Evolutionary conservation across 2,113 vertebrate genomes (phyloP), one percentile per base, ranked within the genome.

Genomic region (Amphiprion ocellaris): DNA sequence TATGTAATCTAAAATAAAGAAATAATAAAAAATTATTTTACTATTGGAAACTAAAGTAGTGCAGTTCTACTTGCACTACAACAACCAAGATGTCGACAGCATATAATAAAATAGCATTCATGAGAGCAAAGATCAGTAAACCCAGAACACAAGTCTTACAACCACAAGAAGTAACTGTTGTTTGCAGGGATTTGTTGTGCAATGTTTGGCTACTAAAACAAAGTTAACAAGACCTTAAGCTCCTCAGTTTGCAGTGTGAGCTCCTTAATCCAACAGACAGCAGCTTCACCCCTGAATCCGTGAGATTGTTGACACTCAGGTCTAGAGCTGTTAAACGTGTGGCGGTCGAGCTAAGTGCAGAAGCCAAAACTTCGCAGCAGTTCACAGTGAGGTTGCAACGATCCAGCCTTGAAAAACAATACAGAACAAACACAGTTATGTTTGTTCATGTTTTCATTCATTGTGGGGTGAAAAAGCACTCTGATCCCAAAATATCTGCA

Each of bases 291-390:
- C 84, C 84, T 14, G 52, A 72, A 50, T 87, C 80, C 58, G 7
- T 72, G 16, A 87, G 58, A 1, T 26, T 65, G 58, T 87, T 87
- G 30, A 73, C 56, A 60, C 84, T 83, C 55, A 83, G 72, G 47
- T 87, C 84, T 16, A 87, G 47, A 19, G 63, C 67, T 53, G 14
- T 77, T 28, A 87, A 39, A 19, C 52, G 62, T 39, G 71, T 80
- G 10, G 67, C 75, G 2, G 50, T n/a, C 0, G 63, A 76, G 76
- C 59, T 73, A 8, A 87, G 58, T 1, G 21, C 67, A 1, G 76
- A 76, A 16, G 79, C 75, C 52, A 86, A 37, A 50, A 8, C 24
- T 19, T 61, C 19, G 49, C 87, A 86, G 65, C 83, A 71, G 26
- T 59, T 67, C 26, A 78, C 50, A 23, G 62, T 78, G 19, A 89